Evolutionary conservation across 2,797 vertebrate genomes (phyloP).

Genomic region (Etheostoma perlongum): DNA sequence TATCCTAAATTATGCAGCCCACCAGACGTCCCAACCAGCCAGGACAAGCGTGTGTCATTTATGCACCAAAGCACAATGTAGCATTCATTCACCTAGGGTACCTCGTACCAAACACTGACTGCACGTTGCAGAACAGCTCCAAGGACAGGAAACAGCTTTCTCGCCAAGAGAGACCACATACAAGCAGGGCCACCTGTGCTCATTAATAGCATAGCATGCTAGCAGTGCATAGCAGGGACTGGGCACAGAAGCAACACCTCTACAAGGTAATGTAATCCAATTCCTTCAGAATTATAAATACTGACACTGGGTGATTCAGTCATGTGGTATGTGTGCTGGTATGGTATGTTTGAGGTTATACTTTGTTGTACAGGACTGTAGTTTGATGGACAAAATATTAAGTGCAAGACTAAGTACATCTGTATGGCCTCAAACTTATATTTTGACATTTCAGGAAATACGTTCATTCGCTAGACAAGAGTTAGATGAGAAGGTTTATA

Average conservation of each 20-base stretch:
- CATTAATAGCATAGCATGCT: slow-evolving; percentile 57
- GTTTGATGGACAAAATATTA: not conserved
- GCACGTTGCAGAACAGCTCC: slow-evolving; percentile 26
- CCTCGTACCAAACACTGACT: slow-evolving; percentile 14
- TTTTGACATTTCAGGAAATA: not conserved
- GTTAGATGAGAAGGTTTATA: not conserved
- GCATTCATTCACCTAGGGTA: slow-evolving; percentile 45
- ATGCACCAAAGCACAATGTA: slow-evolving; percentile 61
- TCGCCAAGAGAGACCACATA: slow-evolving; percentile 42
- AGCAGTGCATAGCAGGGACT: slow-evolving; percentile 34
- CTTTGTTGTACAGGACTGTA: not conserved
- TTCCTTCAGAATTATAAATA: not conserved
- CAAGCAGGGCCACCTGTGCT: slow-evolving; percentile 45
- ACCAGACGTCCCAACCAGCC: slow-evolving; percentile 62
- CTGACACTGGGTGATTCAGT: not conserved
- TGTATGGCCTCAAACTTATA: not conserved
- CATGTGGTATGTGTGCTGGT: not conserved
- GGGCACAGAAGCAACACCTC: slow-evolving; percentile 51
- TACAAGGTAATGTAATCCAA: slow-evolving; percentile 27
- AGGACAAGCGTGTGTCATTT: slow-evolving; percentile 66
- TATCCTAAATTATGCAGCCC: slow-evolving; percentile 78
- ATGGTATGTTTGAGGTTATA: not conserved
- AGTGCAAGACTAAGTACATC: not conserved
- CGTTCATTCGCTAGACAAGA: not conserved
- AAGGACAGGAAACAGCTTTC: slow-evolving; percentile 46